A percentile compares a stretch with the other conserved stretches of the same genome.
Evolutionary conservation across 2,888 invertebrate genomes (phyloP).

Genomic region (Eledona agricola): DNA sequence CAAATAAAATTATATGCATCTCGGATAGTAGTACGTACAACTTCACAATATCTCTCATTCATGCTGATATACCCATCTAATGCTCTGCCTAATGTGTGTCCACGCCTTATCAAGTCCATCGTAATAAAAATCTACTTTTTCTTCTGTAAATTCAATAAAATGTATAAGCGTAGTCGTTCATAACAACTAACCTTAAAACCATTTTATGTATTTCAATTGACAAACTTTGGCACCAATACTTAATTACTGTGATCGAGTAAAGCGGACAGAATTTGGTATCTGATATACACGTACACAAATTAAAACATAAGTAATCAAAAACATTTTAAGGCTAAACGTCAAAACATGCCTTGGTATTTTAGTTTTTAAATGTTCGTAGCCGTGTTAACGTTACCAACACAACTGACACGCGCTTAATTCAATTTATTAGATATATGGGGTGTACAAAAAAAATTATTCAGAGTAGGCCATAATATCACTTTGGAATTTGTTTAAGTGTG

Average conservation of each 20-base stretch:
- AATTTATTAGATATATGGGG: no score
- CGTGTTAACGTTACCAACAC: no score
- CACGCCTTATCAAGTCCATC: conserved; percentile 27
- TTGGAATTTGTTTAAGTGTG: no score
- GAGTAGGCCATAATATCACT: no score
- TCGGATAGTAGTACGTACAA: conserved; percentile 19
- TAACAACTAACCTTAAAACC: no score
- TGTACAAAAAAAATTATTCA: no score
- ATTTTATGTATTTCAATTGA: no score
- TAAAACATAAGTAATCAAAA: conserved; percentile 24
- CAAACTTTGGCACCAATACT: no score
- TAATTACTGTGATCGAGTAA: no score
- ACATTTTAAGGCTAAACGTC: conserved; percentile 33
- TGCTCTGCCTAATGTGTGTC: conserved; percentile 4
- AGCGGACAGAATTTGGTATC: conserved; percentile 9
- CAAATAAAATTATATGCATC: conserved; percentile 1
- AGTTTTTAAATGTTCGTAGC: no score
- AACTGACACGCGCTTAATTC: no score
- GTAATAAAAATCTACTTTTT: conserved; percentile 6
- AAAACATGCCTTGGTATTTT: conserved; percentile 20
- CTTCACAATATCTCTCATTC: conserved; percentile 32
- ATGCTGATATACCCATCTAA: conserved; percentile 23
- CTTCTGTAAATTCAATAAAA: neutral
- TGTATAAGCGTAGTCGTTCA: no score
- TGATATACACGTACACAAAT: conserved; percentile 33